Base-by-base conservation (phyloP, 2,888 invertebrate genomes). In the Brachyptera risi region DNA sequence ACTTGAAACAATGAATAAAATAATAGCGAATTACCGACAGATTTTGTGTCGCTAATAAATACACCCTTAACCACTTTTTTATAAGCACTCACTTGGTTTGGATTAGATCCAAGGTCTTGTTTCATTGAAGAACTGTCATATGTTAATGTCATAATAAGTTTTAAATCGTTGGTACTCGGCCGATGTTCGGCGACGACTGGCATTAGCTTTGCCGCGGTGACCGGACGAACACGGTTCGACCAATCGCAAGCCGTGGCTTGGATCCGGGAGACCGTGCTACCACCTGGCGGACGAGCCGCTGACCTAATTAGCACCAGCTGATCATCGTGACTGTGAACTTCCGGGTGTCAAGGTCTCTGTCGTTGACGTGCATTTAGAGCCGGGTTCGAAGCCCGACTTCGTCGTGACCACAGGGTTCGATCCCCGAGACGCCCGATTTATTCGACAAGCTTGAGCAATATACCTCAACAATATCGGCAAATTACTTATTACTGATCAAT, bases 291-390 rank as follows among this genome's bases (percentile, higher is more conserved):
- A 54, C 60, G 56, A 57, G 61, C 64, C 61, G 47, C 47, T 47
- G 47, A 47, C 47, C 47, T 13, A 47, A 47, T 47, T 47, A 24
- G 9, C 58, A 3, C 44, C 47, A 47, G 47, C 47, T 47, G 47
- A 47, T 24, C 44, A 21, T 17, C 64, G 64, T 63, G 59, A 60
- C 60, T 58, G 61, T 56, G 54, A 42, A 62, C 65, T 66, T 66
- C 66, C 66, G 66, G 65, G 65, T 66, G 50, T 64, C 61, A 65
- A 66, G 66, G 66, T 64, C 63, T 60, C 40, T n/a, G n/a, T n/a
- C n/a, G n/a, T n/a, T n/a, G n/a, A n/a, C n/a, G n/a, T n/a, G n/a
- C n/a, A n/a, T n/a, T n/a, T n/a, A n/a, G n/a, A n/a, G n/a, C n/a
- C n/a, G 47, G 9, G 3, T 47, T 47, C 24, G 47, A 47, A 2